Evolutionary conservation across 53 echinoderm and acorn worm genomes (phyloP), one percentile per base, ranked within the genome.

Genomic region (Holothuria leucospilota): DNA sequence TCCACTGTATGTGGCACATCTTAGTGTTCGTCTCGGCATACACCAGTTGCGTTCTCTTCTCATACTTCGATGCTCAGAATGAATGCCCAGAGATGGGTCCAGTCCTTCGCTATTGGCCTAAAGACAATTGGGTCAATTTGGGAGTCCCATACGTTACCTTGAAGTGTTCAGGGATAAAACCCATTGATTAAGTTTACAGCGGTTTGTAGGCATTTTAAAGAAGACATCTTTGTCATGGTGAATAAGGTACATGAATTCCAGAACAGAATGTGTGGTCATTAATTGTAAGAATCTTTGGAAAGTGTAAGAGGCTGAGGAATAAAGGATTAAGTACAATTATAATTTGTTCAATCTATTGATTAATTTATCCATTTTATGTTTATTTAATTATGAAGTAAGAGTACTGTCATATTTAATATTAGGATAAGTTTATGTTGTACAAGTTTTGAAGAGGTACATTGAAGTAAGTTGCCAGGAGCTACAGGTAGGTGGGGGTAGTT

Each of bases 1-100:
- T 97, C n/a, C 98, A 97, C 92, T 93, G 98, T 60, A 77, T 92
- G 87, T 97, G 98, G 98, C 98, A 97, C 83, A 93, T 97, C 86
- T 71, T 95, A 62, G 94, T 95, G 60, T 92, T 97, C 52, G 88
- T 94, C 64, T 93, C 94, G 1, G 93, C 94, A 18, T 97, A 97
- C 98, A 86, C 93, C 24, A 86, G 81, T 51, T 90, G 92, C 26
- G 95, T 97, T 21, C 88, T 97, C 89, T 95, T 97, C 64, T 89
- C 98, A 13, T 97, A 93, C 89, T 95, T 97, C 29, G 98, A 97
- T n/a, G 98, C 98, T n/a, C 93, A 90, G 90, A 95, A 93, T 82
- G 98, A 97, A 77, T 93, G 86, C 39, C 98, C 98, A 4, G 98
- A 97, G 85, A 94, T 94, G 95, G 98, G 93, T 39, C 98, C 98